Evolutionary conservation across 92 coral and sea anemone genomes (phyloP).

Genomic region (Epizoanthus scotinus): DNA sequence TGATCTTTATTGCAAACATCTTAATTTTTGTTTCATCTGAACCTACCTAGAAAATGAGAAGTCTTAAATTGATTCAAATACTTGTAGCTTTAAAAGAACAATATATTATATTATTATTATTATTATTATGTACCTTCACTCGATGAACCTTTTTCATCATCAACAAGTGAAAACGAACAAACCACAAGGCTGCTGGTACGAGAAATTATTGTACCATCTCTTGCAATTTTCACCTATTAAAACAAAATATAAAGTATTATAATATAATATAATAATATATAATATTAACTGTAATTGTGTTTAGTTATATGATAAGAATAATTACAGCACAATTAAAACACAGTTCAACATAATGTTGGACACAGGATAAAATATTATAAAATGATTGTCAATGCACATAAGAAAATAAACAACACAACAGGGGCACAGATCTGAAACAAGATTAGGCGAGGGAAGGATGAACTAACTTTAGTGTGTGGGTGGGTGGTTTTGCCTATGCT

Average conservation of each 20-base stretch:
- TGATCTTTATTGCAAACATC: too few species aligned
- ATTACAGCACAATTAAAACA: not conserved
- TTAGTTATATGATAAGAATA: not conserved
- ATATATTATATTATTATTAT: not conserved
- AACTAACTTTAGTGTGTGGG: too few species aligned
- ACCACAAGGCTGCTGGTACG: not conserved
- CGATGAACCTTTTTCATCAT: not conserved
- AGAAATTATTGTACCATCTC: not conserved
- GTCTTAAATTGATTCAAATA: not conserved
- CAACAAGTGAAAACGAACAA: not conserved
- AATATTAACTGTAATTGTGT: not conserved
- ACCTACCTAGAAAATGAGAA: too few species aligned
- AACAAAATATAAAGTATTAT: not conserved
- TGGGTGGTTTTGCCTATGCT: too few species aligned
- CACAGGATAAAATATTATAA: too few species aligned
- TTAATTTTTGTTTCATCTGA: too few species aligned
- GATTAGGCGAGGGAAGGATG: too few species aligned
- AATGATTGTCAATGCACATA: too few species aligned
- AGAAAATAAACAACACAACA: too few species aligned
- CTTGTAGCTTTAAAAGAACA: not conserved
- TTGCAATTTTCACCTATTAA: not conserved
- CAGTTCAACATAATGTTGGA: too few species aligned
- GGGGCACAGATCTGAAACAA: too few species aligned
- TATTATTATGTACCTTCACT: constrained; percentile 6
- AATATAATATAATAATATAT: not conserved